Evolutionary conservation across 2,113 vertebrate species (phyloP), one percentile per base, ranked within the genome.

Genomic region (Scartelaos histophorus): DNA sequence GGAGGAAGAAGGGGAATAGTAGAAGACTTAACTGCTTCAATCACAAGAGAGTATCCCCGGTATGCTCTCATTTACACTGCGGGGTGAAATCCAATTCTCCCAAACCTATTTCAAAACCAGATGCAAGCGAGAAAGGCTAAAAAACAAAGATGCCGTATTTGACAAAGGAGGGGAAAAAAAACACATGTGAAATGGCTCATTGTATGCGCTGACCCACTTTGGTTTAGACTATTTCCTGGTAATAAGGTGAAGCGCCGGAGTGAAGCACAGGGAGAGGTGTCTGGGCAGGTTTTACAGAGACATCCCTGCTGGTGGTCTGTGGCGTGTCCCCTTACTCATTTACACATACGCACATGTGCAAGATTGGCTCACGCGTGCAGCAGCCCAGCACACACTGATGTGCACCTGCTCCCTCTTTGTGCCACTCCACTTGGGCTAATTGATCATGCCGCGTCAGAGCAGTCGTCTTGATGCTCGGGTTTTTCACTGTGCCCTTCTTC

Each of bases 351-450:
- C 75, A 84, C 74, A 54, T 67, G 74, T 75, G 61, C 73, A 82
- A 68, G 51, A 83, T 73, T 69, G 69, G 69, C 75, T 21, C 70
- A n/a, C 22, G 64, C 74, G 49, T 71, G 68, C 73, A 22, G 35
- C 70, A 61, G 54, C 29, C 71, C 71, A 69, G 61, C 74, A 74
- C 85, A 80, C 66, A 71, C 78, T 62, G 81, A 88, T 87, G 76
- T 85, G 84, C 84, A 86, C 90, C 88, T 86, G 82, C 81, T 90
- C 83, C 86, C 86, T 79, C 82, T 87, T 86, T 76, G 86, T 85
- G 89, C 87, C 88, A 89, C 88, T 90, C 87, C 76, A 79, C 82
- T 87, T 88, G 78, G 71, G 85, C 85, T 91, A 91, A 92, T 90
- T 91, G 89, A 93, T 90, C 90, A 91, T 85, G 89, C 81, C 75